Conservation (phyloP, 2,888 invertebrate genomes). For the Limulus polyphemus region DNA sequence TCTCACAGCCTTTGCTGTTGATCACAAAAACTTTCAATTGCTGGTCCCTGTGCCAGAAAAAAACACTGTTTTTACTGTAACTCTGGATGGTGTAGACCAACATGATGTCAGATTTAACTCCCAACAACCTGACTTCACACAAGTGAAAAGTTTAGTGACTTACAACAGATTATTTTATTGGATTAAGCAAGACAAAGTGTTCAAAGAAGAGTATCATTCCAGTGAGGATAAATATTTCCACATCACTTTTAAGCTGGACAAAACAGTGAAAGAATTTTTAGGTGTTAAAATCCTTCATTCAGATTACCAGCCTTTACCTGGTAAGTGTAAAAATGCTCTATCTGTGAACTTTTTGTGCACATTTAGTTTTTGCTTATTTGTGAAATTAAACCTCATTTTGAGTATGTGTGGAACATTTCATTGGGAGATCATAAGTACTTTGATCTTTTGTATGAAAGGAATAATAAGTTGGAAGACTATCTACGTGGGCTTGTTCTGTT, state of each 20-base stretch:
- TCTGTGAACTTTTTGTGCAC: neutral
- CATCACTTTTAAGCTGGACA: constrained; percentile 49
- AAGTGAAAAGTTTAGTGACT: constrained; percentile 60
- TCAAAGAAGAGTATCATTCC: constrained; percentile 62
- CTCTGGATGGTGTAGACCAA: constrained; percentile 53
- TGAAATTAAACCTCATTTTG: neutral
- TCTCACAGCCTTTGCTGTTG: constrained; percentile 69
- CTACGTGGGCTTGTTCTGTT: too few species aligned
- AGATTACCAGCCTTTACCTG: constrained; percentile 53
- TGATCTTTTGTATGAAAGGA: neutral
- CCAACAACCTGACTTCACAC: constrained; percentile 54
- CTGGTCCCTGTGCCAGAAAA: constrained; percentile 54
- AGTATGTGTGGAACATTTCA: neutral
- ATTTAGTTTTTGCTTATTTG: neutral
- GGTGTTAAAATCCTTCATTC: constrained; percentile 49
- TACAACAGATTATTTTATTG: constrained; percentile 70
- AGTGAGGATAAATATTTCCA: constrained; percentile 59
- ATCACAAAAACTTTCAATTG: constrained; percentile 65
- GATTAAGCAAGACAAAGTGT: constrained; percentile 61
- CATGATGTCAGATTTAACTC: constrained; percentile 57
- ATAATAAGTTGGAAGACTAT: neutral
- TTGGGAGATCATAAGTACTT: neutral
- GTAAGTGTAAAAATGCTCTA: constrained; percentile 23
- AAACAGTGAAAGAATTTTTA: constrained; percentile 40
- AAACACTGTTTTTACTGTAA: constrained; percentile 66